Conservation (phyloP, 2,113 vertebrate species). For the Deroptyus accipitrinus region DNA sequence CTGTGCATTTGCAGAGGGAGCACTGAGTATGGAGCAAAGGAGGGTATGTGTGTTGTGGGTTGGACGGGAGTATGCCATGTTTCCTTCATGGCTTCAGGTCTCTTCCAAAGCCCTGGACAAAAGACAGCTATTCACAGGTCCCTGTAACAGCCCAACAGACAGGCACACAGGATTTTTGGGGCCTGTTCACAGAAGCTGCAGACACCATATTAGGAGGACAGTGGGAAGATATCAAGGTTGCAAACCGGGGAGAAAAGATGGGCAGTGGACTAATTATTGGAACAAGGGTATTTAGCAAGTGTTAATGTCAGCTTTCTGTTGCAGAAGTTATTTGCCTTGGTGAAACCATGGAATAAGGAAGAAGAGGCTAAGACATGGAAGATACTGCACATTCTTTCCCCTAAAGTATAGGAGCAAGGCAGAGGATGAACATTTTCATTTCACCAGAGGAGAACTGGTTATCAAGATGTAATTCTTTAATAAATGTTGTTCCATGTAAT, state of each 20-base stretch:
- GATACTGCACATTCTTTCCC: neutral
- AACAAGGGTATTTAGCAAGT: neutral
- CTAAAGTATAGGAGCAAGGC: neutral
- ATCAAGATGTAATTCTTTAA: conserved; percentile 13
- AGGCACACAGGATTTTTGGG: neutral
- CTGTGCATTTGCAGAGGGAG: neutral
- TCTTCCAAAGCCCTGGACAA: neutral
- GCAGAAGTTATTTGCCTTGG: neutral
- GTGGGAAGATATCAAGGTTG: neutral
- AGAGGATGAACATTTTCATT: neutral
- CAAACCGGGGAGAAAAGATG: neutral
- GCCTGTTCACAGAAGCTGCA: neutral
- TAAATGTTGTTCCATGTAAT: neutral
- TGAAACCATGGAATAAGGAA: neutral
- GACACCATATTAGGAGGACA: neutral
- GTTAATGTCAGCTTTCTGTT: neutral
- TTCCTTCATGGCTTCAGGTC: neutral
- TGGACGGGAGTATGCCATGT: neutral
- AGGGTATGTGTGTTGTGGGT: neutral
- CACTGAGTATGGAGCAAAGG: neutral
- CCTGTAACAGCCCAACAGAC: rapidly evolving
- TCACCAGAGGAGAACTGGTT: neutral
- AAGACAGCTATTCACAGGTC: neutral
- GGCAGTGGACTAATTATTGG: neutral
- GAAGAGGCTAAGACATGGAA: neutral